Evolutionary conservation across 2,797 vertebrate species (phyloP).

Genomic region (Tapirus indicus): DNA sequence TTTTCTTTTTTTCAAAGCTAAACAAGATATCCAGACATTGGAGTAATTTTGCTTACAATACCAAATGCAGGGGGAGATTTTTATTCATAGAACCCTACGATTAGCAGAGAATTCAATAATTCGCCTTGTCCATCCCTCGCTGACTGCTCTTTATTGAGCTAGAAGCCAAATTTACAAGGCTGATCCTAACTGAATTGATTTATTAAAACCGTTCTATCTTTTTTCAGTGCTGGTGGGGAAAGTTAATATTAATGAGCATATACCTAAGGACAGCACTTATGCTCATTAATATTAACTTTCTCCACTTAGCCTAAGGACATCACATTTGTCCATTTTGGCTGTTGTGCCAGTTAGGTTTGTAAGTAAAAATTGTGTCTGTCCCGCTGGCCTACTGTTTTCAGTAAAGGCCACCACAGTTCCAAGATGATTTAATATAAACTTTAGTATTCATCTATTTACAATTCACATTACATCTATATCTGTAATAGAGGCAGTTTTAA

Average conservation of each 20-base stretch:
- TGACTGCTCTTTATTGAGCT: neutral
- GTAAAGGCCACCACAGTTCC: neutral
- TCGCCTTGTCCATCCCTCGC: neutral
- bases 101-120: neutral
- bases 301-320: neutral
- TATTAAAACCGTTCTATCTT: neutral
- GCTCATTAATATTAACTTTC: conserved; percentile 19
- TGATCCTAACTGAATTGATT: neutral
- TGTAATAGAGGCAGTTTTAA: neutral
- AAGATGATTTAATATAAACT: neutral
- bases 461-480: neutral
- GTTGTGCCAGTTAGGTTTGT: neutral
- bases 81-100: neutral
- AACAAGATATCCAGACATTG: neutral
- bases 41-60: neutral
- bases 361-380: neutral
- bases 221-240: neutral
- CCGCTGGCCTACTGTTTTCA: neutral
- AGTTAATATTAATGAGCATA: conserved; percentile 26
- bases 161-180: neutral
- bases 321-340: neutral
- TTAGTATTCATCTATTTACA: neutral
- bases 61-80: neutral
- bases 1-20: conserved; percentile 20
- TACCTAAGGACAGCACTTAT: neutral